These are phyloP conservation scores for Myotis myotis DNA, from an alignment of 2,797 vertebrate genomes.

Conservation along the genomic window DNA sequence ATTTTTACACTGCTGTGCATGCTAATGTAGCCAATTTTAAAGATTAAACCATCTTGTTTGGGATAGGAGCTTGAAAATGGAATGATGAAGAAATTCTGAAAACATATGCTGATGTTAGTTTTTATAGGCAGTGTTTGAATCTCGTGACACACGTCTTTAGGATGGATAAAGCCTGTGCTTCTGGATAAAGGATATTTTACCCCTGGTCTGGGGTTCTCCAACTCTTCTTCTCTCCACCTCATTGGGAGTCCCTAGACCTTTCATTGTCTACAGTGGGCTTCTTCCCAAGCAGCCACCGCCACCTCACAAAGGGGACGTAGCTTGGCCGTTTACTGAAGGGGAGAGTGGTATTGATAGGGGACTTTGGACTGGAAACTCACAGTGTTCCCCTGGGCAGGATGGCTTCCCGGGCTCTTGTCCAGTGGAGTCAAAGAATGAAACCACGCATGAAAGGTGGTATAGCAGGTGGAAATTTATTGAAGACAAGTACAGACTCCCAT, in stretches of 20 bases:
- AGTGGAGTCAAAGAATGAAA: too few relatives aligned
- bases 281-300: background rate
- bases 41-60: slow-evolving; percentile 1
- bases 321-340: background rate
- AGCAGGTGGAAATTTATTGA: too few relatives aligned
- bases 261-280: background rate
- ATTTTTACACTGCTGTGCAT: background rate
- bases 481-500: too few relatives aligned
- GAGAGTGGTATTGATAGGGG: background rate
- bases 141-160: background rate
- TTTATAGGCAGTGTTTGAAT: background rate
- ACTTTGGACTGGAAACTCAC: too few relatives aligned
- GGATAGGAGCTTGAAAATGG: background rate
- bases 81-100: slow-evolving; percentile 8
- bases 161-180: background rate
- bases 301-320: background rate
- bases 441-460: too few relatives aligned
- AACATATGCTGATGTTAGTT: background rate
- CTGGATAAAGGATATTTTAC: background rate
- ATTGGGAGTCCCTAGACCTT: background rate
- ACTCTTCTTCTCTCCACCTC: background rate
- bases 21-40: slow-evolving; percentile 25
- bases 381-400: too few relatives aligned
- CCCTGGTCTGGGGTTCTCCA: background rate
- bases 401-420: too few relatives aligned